Evolutionary conservation across 30 jellyfish, hydroid and myxozoan genomes (phyloP).

Genomic region (Hydractinia symbiolongicarpus): DNA sequence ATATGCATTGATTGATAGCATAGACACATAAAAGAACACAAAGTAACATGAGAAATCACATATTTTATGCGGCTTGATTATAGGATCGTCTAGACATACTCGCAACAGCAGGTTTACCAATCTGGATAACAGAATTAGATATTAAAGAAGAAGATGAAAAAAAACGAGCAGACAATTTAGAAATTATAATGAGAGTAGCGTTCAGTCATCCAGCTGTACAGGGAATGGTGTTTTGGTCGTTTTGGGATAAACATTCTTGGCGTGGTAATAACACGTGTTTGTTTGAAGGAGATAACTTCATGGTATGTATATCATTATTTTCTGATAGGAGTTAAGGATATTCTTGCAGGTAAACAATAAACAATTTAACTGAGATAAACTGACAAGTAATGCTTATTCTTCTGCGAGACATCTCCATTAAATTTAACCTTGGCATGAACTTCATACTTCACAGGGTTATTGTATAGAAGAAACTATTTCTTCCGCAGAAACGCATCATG

Average conservation of each 20-base stretch:
- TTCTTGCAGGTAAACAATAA: too few relatives aligned
- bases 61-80: neutral
- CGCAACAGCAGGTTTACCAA: constrained; percentile 74
- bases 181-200: constrained; percentile 73
- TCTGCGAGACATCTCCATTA: neutral
- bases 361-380: neutral
- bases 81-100: constrained; percentile 82
- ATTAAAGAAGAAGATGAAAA: constrained; percentile 50
- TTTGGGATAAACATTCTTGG: constrained; percentile 82
- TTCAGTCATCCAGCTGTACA: constrained; percentile 65
- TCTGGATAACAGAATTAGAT: constrained; percentile 93
- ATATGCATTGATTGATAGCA: neutral
- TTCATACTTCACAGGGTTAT: neutral
- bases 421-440: neutral
- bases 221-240: constrained; percentile 79
- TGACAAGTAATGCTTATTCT: neutral
- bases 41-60: neutral
- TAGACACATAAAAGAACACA: too few relatives aligned
- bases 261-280: constrained; percentile 78
- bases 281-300: constrained; percentile 45
- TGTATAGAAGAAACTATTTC: too few relatives aligned
- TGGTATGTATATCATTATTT: constrained; percentile 29
- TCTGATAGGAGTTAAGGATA: too few relatives aligned
- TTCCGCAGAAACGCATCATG: too few relatives aligned
- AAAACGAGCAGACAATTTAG: constrained; percentile 64